Percentiles rank a stretch among this genome's conserved stretches.
Evolutionary conservation across 2,797 vertebrate species (phyloP).

Genomic region (Sebastes minor): DNA sequence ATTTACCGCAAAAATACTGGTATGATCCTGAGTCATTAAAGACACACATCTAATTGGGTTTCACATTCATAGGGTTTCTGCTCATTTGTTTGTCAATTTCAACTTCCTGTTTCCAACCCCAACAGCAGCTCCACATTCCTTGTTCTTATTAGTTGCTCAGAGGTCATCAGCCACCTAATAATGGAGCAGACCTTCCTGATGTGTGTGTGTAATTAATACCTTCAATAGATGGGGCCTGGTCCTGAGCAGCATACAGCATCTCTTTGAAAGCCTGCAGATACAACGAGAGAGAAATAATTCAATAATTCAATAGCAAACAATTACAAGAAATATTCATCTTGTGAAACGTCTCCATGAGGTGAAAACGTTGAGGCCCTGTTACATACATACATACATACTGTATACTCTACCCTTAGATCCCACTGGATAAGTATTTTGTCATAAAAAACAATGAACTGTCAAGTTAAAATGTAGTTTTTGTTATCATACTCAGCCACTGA

Average conservation of each 20-base stretch:
- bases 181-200: not conserved
- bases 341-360: not conserved
- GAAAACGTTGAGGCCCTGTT: not conserved
- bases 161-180: not conserved
- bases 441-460: not conserved
- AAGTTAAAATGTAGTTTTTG: no score
- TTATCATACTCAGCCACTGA: no score
- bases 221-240: constrained; percentile 98
- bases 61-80: not conserved
- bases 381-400: not conserved
- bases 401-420: not conserved
- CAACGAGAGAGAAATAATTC: constrained; percentile 21
- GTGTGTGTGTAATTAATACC: constrained; percentile 80
- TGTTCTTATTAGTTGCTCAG: not conserved
- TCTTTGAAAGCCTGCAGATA: constrained; percentile 94
- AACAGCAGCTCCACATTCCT: not conserved
- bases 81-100: not conserved
- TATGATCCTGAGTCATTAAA: not conserved
- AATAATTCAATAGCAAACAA: not conserved
- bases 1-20: not conserved
- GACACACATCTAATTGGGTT: not conserved
- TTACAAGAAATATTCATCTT: not conserved
- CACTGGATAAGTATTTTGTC: not conserved
- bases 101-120: not conserved
- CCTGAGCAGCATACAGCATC: constrained; percentile 98